Conservation (phyloP, 2,113 vertebrate species). For the Arizona elegans region DNA sequence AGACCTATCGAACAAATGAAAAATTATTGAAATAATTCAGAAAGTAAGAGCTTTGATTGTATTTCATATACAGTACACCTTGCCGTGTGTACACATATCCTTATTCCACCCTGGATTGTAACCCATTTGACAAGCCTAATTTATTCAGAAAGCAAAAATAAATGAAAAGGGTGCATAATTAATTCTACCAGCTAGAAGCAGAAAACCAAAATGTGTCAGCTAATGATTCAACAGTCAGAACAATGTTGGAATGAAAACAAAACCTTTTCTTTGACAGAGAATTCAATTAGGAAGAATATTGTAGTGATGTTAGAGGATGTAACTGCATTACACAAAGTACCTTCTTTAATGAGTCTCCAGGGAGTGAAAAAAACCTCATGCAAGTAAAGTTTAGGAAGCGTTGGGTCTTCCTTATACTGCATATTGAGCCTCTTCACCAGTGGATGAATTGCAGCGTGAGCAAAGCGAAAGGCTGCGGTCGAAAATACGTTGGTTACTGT, state of each 20-base stretch:
- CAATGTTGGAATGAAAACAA: background rate
- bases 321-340: slow-evolving; percentile 63
- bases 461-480: slow-evolving; percentile 95
- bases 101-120: background rate
- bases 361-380: slow-evolving; percentile 87
- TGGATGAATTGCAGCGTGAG: slow-evolving; percentile 82
- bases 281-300: background rate
- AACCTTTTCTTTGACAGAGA: background rate
- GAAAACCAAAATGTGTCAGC: background rate
- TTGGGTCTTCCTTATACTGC: slow-evolving; percentile 76
- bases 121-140: background rate
- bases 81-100: background rate
- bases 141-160: background rate
- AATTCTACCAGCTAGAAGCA: background rate
- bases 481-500: slow-evolving; percentile 87
- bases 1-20: background rate
- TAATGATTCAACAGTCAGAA: background rate
- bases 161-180: background rate
- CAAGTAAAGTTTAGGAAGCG: slow-evolving; percentile 74
- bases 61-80: background rate
- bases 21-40: background rate
- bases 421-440: slow-evolving; percentile 75
- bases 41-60: background rate
- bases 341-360: slow-evolving; percentile 90
- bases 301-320: background rate